These are phyloP conservation scores for Pristionchus fissidentatus DNA, from an alignment of 2,888 invertebrate species.

Conservation along the genomic window DNA sequence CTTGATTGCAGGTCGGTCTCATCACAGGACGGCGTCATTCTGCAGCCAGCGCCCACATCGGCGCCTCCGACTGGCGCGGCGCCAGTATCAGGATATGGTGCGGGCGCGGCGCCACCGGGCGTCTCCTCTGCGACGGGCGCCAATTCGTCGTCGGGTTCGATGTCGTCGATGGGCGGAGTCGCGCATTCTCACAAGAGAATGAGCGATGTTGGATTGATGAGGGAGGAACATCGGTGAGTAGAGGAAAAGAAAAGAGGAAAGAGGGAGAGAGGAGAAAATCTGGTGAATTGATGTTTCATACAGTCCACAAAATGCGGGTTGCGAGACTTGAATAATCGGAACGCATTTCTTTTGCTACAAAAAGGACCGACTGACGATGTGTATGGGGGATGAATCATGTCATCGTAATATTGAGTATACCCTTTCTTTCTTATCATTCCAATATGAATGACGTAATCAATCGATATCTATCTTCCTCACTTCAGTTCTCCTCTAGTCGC, in stretches of 20 bases:
- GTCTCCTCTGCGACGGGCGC: background rate
- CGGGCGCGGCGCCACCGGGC: background rate
- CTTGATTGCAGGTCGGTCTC: slow-evolving; percentile 65
- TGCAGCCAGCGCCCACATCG: slow-evolving; percentile 43
- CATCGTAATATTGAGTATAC: too few species aligned
- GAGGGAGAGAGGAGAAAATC: background rate
- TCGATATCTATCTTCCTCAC: too few species aligned
- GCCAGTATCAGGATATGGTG: background rate
- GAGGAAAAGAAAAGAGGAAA: background rate
- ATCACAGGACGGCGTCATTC: slow-evolving; percentile 71
- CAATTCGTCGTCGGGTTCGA: background rate
- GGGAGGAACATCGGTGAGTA: slow-evolving; percentile 52
- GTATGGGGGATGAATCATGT: too few species aligned
- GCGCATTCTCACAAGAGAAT: slow-evolving; percentile 54
- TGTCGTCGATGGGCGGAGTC: slow-evolving; percentile 20
- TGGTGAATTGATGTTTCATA: background rate
- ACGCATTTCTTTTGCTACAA: too few species aligned
- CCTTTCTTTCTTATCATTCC: too few species aligned
- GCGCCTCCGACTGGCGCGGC: slow-evolving; percentile 40
- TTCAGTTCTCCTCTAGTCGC: slow-evolving; percentile 44
- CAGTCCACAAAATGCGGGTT: too few species aligned
- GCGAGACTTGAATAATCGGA: too few species aligned
- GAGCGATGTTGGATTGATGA: slow-evolving; percentile 58
- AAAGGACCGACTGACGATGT: too few species aligned
- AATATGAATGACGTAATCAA: too few species aligned